Evolutionary conservation across 2,797 vertebrate genomes (phyloP).

Genomic region (Huso huso): DNA sequence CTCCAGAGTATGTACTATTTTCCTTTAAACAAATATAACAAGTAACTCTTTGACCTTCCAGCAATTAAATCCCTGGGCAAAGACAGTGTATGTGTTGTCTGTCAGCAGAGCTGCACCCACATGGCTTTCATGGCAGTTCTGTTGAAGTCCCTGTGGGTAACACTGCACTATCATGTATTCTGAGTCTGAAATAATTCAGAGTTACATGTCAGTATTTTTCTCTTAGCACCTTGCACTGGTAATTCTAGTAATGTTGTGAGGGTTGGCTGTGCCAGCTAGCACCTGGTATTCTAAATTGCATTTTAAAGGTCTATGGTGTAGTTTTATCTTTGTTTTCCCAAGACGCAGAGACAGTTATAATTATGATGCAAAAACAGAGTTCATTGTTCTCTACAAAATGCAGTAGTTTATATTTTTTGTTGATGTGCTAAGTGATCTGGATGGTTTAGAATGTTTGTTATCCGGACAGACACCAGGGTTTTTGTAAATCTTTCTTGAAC

Average conservation of each 20-base stretch:
- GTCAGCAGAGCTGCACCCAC: background rate
- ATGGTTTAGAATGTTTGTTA: too few species aligned
- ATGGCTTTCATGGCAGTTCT: background rate
- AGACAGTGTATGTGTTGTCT: background rate
- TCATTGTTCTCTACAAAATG: too few species aligned
- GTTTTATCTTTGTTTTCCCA: too few species aligned
- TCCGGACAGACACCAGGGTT: too few species aligned
- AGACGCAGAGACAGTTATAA: too few species aligned
- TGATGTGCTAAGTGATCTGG: too few species aligned
- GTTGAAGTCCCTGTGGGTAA: background rate
- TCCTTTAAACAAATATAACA: background rate
- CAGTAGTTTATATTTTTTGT: too few species aligned
- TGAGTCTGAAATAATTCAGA: background rate
- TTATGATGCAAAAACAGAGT: too few species aligned
- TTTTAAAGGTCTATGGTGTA: too few species aligned
- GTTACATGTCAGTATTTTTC: background rate
- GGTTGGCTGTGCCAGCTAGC: too few species aligned
- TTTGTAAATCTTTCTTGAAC: too few species aligned
- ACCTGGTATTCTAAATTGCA: too few species aligned
- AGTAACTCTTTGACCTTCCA: background rate
- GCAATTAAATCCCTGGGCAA: background rate
- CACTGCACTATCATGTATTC: background rate
- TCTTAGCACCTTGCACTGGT: background rate
- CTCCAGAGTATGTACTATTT: background rate
- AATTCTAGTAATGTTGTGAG: background rate